phyloP scores from a whole-genome alignment of 2,113 vertebrate species.

The Crotalus helleri region DNA sequence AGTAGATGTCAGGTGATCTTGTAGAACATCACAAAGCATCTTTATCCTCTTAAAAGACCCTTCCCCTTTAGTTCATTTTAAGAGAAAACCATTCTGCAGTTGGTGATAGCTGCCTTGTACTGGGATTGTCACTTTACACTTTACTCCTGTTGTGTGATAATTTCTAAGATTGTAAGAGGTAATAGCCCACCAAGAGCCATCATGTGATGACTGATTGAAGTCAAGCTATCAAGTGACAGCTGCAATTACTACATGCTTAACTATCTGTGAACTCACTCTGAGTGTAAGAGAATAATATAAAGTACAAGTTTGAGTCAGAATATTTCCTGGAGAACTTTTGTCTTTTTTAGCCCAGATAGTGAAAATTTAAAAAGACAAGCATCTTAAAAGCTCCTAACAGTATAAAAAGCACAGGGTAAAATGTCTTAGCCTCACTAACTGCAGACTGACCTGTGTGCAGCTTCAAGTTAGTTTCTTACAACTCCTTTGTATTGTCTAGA shows the following conservation, averaged over 20 bases:
- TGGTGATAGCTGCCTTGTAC: neutral
- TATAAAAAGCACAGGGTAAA: slow-evolving; percentile 15
- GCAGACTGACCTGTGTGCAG: neutral
- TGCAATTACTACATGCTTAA: neutral
- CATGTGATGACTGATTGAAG: neutral
- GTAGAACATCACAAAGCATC: neutral
- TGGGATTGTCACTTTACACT: neutral
- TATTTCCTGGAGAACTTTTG: neutral
- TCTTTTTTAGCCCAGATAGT: fast-evolving
- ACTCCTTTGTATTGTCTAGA: slow-evolving; percentile 8
- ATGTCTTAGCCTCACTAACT: slow-evolving; percentile 11
- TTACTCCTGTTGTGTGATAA: neutral
- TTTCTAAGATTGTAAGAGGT: neutral
- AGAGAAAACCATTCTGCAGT: neutral
- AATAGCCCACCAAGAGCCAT: neutral
- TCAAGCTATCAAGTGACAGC: neutral
- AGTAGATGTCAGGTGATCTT: neutral
- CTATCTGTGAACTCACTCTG: neutral
- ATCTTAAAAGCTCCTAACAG: slow-evolving; percentile 10
- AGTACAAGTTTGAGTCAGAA: neutral
- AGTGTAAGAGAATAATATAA: neutral
- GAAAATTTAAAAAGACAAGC: neutral
- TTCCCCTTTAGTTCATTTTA: neutral
- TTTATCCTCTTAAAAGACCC: neutral
- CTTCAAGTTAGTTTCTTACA: slow-evolving; percentile 20